Percentiles rank a stretch among this genome's conserved stretches.
Conservation (phyloP, 2,113 vertebrate genomes). For the Etheostoma spectabile region DNA sequence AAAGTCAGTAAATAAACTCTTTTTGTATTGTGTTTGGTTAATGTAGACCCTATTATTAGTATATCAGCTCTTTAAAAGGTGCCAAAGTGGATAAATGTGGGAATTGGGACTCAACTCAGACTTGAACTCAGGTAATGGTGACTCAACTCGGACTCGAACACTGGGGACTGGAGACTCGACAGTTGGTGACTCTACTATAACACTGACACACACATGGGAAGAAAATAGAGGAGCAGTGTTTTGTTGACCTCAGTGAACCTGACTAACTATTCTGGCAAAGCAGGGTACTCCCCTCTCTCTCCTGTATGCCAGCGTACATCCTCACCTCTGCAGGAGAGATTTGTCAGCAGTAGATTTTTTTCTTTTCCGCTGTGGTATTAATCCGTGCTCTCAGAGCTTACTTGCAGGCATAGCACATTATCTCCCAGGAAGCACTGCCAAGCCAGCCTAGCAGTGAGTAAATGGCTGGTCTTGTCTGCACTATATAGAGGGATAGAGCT, state of each 20-base stretch:
- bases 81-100: too few relatives aligned
- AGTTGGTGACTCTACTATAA: too few relatives aligned
- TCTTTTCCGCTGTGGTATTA: constrained; percentile 62
- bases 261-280: constrained; percentile 67
- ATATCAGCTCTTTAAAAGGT: too few relatives aligned
- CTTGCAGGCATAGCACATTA: constrained; percentile 71
- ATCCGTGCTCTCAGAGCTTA: constrained; percentile 70
- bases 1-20: too few relatives aligned
- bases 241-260: constrained; percentile 69
- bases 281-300: constrained; percentile 45
- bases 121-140: too few relatives aligned
- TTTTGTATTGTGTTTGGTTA: too few relatives aligned
- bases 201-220: constrained; percentile 47
- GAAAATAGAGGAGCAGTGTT: constrained; percentile 67
- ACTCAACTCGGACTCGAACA: too few relatives aligned
- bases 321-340: constrained; percentile 73
- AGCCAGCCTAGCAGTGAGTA: constrained; percentile 52
- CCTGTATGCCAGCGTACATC: constrained; percentile 54
- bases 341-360: constrained; percentile 71
- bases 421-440: constrained; percentile 67
- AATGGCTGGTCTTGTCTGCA: constrained; percentile 52
- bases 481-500: constrained; percentile 38
- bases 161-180: too few relatives aligned
- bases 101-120: too few relatives aligned
- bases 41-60: too few relatives aligned